phyloP scores from a whole-genome alignment of 2,888 invertebrate species.

The Phengaris arion region DNA sequence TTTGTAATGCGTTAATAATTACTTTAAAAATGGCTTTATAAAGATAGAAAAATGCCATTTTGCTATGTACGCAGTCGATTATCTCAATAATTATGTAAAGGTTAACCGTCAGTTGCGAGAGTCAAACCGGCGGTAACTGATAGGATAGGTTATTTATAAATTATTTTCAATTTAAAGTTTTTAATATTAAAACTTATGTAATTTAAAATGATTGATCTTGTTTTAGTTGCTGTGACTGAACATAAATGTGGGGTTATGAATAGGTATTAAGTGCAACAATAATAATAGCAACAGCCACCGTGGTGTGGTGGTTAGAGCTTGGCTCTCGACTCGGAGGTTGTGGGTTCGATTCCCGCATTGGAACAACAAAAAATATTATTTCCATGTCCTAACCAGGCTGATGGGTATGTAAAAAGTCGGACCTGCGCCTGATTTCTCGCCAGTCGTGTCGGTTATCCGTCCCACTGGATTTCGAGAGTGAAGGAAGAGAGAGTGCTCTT shows the following conservation, averaged over 20 bases:
- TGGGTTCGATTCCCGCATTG: no score
- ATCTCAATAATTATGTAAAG: slow-evolving; percentile 41
- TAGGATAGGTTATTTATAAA: slow-evolving; percentile 33
- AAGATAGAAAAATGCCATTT: slow-evolving; percentile 22
- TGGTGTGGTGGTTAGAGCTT: no score
- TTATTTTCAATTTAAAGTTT: slow-evolving; percentile 35
- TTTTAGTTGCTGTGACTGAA: neutral
- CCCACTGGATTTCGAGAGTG: no score
- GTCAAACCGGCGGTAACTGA: slow-evolving; percentile 38
- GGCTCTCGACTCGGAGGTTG: no score
- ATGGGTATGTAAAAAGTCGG: no score
- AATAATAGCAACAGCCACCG: no score
- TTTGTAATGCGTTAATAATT: slow-evolving; percentile 16
- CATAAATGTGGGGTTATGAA: neutral
- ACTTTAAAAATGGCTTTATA: slow-evolving; percentile 16
- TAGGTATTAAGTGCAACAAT: no score
- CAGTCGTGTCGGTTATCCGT: no score
- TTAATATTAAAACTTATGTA: neutral
- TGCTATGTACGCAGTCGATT: slow-evolving; percentile 35
- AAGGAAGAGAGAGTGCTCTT: no score
- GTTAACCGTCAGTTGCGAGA: slow-evolving; percentile 27
- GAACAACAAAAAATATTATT: no score
- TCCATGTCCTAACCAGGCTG: no score
- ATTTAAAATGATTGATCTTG: neutral
- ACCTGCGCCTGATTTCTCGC: no score